Conservation (phyloP, 2,888 invertebrate genomes). For the Aplocera efformata region DNA sequence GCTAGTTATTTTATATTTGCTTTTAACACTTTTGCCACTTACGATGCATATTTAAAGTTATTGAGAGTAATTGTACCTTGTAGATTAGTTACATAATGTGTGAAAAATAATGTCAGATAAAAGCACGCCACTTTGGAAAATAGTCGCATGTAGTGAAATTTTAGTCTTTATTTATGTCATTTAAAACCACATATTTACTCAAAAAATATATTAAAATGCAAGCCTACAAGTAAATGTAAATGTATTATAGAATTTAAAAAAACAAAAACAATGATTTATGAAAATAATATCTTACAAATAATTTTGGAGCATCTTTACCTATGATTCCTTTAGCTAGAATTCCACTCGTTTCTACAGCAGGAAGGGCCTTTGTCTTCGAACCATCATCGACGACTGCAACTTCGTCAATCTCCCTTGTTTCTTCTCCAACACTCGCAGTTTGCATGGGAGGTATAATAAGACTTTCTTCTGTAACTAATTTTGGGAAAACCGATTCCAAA, state of each 20-base stretch:
- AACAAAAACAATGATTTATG: no score
- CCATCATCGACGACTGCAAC: no score
- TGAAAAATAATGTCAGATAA: conserved; percentile 20
- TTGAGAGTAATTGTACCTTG: not conserved
- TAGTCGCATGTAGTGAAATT: conserved; percentile 13
- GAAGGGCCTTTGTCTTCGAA: not conserved
- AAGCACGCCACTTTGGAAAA: conserved; percentile 31
- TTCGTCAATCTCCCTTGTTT: not conserved
- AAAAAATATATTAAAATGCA: no score
- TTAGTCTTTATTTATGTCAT: no score
- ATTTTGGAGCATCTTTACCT: conserved; percentile 2
- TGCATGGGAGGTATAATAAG: not conserved
- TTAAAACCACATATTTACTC: no score
- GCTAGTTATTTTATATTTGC: no score
- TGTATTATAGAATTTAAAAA: no score
- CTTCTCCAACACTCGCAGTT: not conserved
- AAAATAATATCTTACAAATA: no score
- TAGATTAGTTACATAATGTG: not conserved
- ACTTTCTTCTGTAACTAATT: not conserved
- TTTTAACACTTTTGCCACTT: conserved; percentile 3
- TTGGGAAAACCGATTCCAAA: not conserved
- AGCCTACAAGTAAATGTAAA: no score
- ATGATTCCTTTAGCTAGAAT: not conserved
- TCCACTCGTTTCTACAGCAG: not conserved
- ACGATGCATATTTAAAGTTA: not conserved